Conservation (phyloP, 2,888 invertebrate species). For the Cheilosia vernalis region DNA sequence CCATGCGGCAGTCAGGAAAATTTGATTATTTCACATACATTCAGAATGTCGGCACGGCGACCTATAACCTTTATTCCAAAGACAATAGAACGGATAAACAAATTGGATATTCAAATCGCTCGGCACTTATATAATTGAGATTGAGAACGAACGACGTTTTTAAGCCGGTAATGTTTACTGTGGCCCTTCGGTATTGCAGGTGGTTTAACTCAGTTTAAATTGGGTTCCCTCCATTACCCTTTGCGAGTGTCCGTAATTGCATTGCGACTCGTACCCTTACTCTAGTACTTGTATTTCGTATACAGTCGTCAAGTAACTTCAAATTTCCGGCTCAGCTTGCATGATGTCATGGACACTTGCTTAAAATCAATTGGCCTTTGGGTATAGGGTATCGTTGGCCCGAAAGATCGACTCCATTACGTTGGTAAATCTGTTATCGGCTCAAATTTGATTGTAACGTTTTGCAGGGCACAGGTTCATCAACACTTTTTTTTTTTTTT, state of each 20-base stretch:
- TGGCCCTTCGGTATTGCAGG: neutral
- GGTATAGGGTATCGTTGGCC: slow-evolving; percentile 31
- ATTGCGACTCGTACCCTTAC: neutral
- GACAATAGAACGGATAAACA: neutral
- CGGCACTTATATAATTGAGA: neutral
- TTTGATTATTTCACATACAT: neutral
- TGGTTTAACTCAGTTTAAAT: neutral
- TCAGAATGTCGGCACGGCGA: neutral
- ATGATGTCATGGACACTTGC: neutral
- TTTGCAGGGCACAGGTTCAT: slow-evolving; percentile 2
- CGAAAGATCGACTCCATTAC: slow-evolving; percentile 57
- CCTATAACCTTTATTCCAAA: neutral
- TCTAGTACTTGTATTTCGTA: neutral
- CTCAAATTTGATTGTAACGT: slow-evolving; percentile 48
- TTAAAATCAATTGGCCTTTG: slow-evolving; percentile 38
- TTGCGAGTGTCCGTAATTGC: neutral
- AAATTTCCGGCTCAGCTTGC: neutral
- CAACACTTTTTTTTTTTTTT: neutral
- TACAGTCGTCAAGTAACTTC: neutral
- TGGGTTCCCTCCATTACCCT: neutral
- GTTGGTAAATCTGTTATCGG: slow-evolving; percentile 51
- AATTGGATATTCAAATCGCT: neutral
- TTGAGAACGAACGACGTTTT: no score
- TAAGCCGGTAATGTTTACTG: no score
- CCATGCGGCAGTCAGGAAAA: neutral